Base-by-base conservation (phyloP, 1,140 invertebrate genomes). In the Eumaeus atala region DNA sequence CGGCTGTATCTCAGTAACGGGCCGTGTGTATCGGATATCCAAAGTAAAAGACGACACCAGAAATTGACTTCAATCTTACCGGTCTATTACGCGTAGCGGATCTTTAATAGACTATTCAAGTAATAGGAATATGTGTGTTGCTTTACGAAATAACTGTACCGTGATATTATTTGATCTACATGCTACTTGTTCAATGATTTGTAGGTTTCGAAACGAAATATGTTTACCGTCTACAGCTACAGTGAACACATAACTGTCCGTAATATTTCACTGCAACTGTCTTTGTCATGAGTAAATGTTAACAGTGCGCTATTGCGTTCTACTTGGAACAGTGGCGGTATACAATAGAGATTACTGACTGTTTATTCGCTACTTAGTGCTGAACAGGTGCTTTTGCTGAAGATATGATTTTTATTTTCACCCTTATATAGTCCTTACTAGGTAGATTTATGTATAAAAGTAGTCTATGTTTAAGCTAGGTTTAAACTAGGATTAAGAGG, bases 71-170 rank as follows among this genome's bases (percentile, higher is more conserved):
- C 51, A 66, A 67, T 72, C 62, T 65, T 61, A 59, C 51, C 56
- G 52, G 52, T 62, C 61, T 62, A 61, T 54, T 70, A 63, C 62
- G 67, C 64, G 55, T 70, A 70, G 64, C 70, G 70, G 67, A 67
- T 64, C 58, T 62, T 44, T 69, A 72, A 67, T 67, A 58, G 58
- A 58, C 58, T 52, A 60, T 66, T 66, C 59, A 56, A 59, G 56
- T 60, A 59, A 62, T 58, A 61, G 51, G 58, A 52, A 53, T 53
- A 48, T 56, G 59, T 55, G 56, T 44, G 59, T 49, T 61, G 56
- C 55, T 62, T 64, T 61, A 51, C 56, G 56, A 17, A 35, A 17
- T 60, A 60, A 67, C 62, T 62, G 57, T 57, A 54, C 48, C 56
- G 47, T 54, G 40, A 61, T 61, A 54, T 51, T 61, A 47, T n/a